Evolutionary conservation across 2,888 invertebrate species (phyloP), one percentile per base, ranked within the genome.

Genomic region (Scaptodrosophila latifasciaeformis): DNA sequence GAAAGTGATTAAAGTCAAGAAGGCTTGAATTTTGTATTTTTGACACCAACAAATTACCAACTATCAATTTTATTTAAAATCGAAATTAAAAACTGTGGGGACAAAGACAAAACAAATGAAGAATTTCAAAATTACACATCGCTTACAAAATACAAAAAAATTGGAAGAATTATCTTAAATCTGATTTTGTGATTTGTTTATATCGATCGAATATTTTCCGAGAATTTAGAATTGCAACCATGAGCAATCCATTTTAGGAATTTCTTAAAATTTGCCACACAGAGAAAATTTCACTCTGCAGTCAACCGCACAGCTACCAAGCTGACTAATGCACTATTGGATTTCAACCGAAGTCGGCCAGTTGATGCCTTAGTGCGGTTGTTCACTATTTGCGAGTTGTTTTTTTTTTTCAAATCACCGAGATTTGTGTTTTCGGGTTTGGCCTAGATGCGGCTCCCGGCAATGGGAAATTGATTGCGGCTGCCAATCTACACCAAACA

Each of bases 11-110:
- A 57, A 66, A 68, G 58, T 62, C 68, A 48, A 21, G 48, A 39
- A 44, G 68, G 78, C 71, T 78, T 78, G 78, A 79, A 71, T 71
- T 71, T 78, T 71, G 75, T n/a, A 78, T 71, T 71, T 71, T 75
- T 62, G 62, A 34, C 59, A 39, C n/a, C n/a, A n/a, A n/a, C n/a
- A n/a, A n/a, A n/a, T n/a, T n/a, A n/a, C n/a, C n/a, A n/a, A n/a
- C n/a, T n/a, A n/a, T n/a, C n/a, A n/a, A n/a, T n/a, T n/a, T n/a
- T n/a, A n/a, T n/a, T n/a, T n/a, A n/a, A n/a, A n/a, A n/a, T n/a
- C n/a, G n/a, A n/a, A n/a, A n/a, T n/a, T n/a, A n/a, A n/a, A n/a
- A n/a, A n/a, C n/a, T n/a, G n/a, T n/a, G n/a, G 59, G 59, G 59
- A 75, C 75, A 65, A 71, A 75, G 62, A 39, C 44, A 30, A 56